These are phyloP conservation scores for Euclidia mi DNA, from an alignment of 2,888 invertebrate genomes.

Conservation along the genomic window DNA sequence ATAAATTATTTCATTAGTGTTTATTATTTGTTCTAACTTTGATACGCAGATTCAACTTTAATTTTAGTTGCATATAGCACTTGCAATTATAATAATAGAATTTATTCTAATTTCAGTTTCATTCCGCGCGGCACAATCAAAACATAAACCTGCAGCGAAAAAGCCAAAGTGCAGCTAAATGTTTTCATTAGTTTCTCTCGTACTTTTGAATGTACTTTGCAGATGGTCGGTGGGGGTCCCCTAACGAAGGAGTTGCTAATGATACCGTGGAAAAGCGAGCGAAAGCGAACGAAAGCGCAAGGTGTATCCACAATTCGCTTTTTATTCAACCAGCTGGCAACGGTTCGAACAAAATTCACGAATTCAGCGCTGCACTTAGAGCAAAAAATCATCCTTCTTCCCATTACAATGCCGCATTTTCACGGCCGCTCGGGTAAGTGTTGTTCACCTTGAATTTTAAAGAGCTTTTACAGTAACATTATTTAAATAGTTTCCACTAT, in stretches of 20 bases:
- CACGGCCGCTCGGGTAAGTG: neutral
- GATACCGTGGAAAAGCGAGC: slow-evolving; percentile 73
- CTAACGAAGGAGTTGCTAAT: slow-evolving; percentile 46
- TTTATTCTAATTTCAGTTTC: slow-evolving; percentile 44
- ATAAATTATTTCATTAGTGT: slow-evolving; percentile 15
- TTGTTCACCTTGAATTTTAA: slow-evolving; percentile 18
- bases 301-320: slow-evolving; percentile 77
- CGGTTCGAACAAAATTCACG: slow-evolving; percentile 46
- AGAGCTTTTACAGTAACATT: slow-evolving; percentile 5
- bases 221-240: slow-evolving; percentile 33
- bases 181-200: slow-evolving; percentile 62
- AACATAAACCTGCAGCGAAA: slow-evolving; percentile 56
- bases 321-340: slow-evolving; percentile 57
- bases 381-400: slow-evolving; percentile 61
- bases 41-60: slow-evolving; percentile 23
- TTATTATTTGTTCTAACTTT: slow-evolving; percentile 12
- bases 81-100: slow-evolving; percentile 49
- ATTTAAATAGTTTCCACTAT: slow-evolving; percentile 15
- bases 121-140: slow-evolving; percentile 41
- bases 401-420: slow-evolving; percentile 58
- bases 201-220: slow-evolving; percentile 52
- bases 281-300: slow-evolving; percentile 65
- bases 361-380: slow-evolving; percentile 67
- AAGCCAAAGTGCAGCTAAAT: slow-evolving; percentile 56
- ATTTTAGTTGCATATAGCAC: slow-evolving; percentile 31